Evolutionary conservation across 2,797 vertebrate species (phyloP), one percentile per base, ranked within the genome.

Genomic region (Okamejei kenojei): DNA sequence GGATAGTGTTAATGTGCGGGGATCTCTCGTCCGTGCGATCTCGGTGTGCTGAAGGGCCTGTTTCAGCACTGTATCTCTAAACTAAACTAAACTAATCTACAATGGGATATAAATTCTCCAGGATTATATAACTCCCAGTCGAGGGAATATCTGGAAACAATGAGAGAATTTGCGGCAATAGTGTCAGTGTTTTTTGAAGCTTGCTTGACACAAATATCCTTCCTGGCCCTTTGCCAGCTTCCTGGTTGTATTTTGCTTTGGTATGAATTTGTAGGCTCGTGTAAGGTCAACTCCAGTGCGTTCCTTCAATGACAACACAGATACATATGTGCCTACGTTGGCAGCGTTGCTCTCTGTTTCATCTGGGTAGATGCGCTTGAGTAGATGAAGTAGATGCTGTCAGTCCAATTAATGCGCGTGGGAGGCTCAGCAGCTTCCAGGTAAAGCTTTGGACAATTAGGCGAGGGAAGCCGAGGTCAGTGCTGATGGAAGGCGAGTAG

Each of bases 321-420:
- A 88, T 19, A 68, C 68, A 19, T 19, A 68, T 35, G 19, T 63
- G 29, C 68, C 17, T 68, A 63, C 17, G 17, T n/a, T 88, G 84
- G 61, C 84, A 88, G 84, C 84, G 65, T 88, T 68, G n/a, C 63
- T 63, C 65, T 88, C 6, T 65, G n/a, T 21, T 88, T 88, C n/a
- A 88, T 35, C 84, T 65, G 15, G 17, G 4, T 17, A 88, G 84
- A n/a, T 88, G 84, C 17, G 13, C n/a, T 88, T 13, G n/a, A 65
- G 32, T 88, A 8, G 26, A 45, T 63, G n/a, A 7, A 15, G 61
- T n/a, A 11, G 19, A n/a, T 35, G 84, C 84, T 65, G 58, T 88
- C 61, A 61, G 15, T 86, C 82, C 82, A 65, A 65, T 88, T 88
- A 88, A 65, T 32, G 58, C 32, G 84, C 13, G 32, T 88, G n/a